phyloP scores from a whole-genome alignment of 2,113 vertebrate species.

The Todiramphus saurophagus region DNA sequence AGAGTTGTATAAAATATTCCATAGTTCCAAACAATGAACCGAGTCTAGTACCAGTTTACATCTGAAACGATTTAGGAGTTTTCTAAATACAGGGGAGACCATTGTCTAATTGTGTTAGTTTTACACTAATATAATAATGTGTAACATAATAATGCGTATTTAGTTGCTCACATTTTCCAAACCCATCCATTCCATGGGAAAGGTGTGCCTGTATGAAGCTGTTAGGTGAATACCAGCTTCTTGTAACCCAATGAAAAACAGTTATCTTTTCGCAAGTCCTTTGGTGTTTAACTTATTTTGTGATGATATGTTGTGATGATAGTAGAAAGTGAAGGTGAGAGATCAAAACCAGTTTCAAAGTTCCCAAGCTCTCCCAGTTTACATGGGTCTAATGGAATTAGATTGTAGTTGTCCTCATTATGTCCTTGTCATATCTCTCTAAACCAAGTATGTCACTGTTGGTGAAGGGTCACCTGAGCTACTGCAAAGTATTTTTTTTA shows the following conservation, averaged over 20 bases:
- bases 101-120: too few relatives aligned
- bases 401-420: background rate
- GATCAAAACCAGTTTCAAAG: background rate
- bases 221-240: background rate
- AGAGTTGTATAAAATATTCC: background rate
- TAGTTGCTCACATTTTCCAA: background rate
- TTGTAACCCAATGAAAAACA: background rate
- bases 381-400: background rate
- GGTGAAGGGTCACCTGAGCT: background rate
- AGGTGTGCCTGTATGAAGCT: background rate
- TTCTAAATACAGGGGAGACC: background rate
- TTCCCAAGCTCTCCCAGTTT: background rate
- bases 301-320: background rate
- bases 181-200: fast-evolving
- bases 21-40: background rate
- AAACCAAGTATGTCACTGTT: background rate
- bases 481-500: background rate
- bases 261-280: background rate
- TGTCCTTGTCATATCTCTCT: background rate
- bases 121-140: background rate
- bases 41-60: background rate
- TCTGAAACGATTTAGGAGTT: background rate
- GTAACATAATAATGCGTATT: too few relatives aligned
- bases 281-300: background rate
- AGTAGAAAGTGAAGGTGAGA: background rate